These are phyloP conservation scores for Phocoena sinus DNA, from an alignment of 2,113 vertebrate genomes.

Conservation along the genomic window DNA sequence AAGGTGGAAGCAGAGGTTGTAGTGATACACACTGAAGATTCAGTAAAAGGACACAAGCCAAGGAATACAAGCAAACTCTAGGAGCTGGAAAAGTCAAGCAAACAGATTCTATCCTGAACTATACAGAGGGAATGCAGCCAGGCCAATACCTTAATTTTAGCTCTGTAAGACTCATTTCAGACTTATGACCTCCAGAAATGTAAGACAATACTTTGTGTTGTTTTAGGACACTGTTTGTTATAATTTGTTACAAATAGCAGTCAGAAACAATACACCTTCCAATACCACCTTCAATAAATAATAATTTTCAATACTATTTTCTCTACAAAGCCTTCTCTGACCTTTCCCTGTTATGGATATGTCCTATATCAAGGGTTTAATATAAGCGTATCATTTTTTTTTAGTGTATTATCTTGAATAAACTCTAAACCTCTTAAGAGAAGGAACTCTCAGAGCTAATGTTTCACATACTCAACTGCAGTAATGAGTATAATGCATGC, in stretches of 20 bases:
- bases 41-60: background rate
- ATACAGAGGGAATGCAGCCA: background rate
- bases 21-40: background rate
- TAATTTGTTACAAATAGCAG: background rate
- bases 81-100: background rate
- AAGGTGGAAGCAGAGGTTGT: background rate
- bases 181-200: background rate
- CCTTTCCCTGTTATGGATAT: background rate
- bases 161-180: background rate
- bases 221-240: background rate
- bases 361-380: background rate
- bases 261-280: background rate
- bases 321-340: background rate
- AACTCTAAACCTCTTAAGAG: background rate
- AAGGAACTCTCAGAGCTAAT: background rate
- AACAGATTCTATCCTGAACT: background rate
- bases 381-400: background rate
- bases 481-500: background rate
- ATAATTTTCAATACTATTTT: background rate
- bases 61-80: background rate
- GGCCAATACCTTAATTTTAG: background rate
- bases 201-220: background rate
- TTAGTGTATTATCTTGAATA: background rate
- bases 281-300: background rate
- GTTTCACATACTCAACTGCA: background rate